Evolutionary conservation across 2,113 vertebrate genomes (phyloP).

Genomic region (Neoarius graeffei): DNA sequence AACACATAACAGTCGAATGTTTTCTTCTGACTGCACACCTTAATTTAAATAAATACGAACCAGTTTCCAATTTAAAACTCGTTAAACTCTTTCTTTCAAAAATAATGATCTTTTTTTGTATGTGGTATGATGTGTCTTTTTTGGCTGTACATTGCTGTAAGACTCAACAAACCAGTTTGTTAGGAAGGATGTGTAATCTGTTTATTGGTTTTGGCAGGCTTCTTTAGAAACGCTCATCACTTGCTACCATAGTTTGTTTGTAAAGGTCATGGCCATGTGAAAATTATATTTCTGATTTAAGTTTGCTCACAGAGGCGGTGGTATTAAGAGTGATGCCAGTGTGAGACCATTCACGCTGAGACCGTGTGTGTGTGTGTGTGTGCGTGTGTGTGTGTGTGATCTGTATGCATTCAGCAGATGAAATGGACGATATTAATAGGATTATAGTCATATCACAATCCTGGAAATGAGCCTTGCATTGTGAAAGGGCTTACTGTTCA

Average conservation of each 20-base stretch:
- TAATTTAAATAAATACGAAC: background rate
- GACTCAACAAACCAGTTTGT: conserved; percentile 9
- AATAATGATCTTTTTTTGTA: background rate
- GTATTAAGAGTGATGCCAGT: background rate
- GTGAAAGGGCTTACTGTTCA: background rate
- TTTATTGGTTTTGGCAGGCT: background rate
- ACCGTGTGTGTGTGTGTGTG: background rate
- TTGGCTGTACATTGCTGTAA: background rate
- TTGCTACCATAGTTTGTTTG: background rate
- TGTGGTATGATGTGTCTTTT: background rate
- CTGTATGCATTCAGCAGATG: background rate
- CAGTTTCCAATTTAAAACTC: background rate
- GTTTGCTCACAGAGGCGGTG: background rate
- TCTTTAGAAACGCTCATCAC: background rate
- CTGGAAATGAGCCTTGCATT: conserved; percentile 1
- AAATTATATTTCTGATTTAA: background rate
- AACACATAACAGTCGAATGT: background rate
- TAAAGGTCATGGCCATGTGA: background rate
- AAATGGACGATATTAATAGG: background rate
- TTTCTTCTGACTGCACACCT: background rate
- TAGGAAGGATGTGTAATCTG: background rate
- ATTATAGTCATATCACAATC: background rate
- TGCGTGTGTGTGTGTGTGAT: background rate
- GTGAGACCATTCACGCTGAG: background rate
- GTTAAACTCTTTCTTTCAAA: background rate